Percentiles rank a stretch among this genome's conserved stretches.
Conservation (phyloP, 1,140 invertebrate genomes). For the Tetramorium alpestre region DNA sequence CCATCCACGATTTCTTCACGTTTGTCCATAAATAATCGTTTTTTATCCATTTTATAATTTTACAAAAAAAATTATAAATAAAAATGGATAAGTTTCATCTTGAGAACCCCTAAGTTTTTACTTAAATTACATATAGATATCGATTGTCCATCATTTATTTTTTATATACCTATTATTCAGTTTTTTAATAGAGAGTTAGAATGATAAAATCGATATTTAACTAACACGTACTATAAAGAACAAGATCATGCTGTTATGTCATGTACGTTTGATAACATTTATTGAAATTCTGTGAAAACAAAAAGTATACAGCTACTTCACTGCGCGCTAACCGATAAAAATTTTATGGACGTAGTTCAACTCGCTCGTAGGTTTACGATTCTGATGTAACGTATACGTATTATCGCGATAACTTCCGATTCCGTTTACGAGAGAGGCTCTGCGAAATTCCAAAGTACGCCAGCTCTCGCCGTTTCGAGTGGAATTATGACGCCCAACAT, state of each 20-base stretch:
- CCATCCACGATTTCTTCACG: too few species aligned
- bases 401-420: conserved; percentile 43
- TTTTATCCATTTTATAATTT: too few species aligned
- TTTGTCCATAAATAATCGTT: too few species aligned
- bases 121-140: too few species aligned
- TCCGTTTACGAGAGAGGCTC: conserved; percentile 26
- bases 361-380: not conserved
- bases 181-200: not conserved
- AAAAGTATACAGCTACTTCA: not conserved
- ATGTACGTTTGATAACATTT: not conserved
- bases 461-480: conserved; percentile 7
- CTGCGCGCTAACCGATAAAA: conserved; percentile 13
- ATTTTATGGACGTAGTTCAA: not conserved
- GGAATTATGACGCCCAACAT: not conserved
- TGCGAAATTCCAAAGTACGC: conserved; percentile 27
- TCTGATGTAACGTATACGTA: not conserved
- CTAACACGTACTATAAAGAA: not conserved
- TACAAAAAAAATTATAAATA: too few species aligned
- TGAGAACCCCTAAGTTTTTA: too few species aligned
- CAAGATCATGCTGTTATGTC: not conserved
- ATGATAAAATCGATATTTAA: not conserved
- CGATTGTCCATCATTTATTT: too few species aligned
- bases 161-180: not conserved
- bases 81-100: too few species aligned
- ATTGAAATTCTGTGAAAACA: conserved; percentile 1